These are phyloP conservation scores for Sebastes nivosus DNA, from an alignment of 2,797 vertebrate species.

Conservation along the genomic window DNA sequence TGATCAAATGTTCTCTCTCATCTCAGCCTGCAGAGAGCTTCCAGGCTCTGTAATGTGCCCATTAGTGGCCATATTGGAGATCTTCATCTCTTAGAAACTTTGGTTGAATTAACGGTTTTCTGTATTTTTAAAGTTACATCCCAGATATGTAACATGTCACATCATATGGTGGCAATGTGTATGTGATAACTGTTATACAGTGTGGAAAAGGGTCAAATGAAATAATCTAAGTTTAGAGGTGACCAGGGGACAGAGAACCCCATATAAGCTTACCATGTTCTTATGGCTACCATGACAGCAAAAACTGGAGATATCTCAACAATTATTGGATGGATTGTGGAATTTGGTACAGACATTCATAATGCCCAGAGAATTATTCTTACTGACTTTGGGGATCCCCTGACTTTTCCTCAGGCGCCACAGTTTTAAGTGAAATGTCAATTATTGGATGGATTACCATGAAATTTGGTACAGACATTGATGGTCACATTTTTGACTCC, in stretches of 20 bases:
- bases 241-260: background rate
- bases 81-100: background rate
- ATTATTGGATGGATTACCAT: background rate
- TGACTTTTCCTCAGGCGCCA: background rate
- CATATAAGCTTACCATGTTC: background rate
- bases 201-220: background rate
- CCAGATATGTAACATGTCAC: background rate
- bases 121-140: background rate
- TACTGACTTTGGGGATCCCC: background rate
- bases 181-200: background rate
- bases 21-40: background rate
- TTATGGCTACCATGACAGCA: background rate
- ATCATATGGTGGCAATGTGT: no score
- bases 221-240: background rate
- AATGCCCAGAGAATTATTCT: background rate
- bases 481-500: background rate
- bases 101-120: background rate
- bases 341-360: background rate
- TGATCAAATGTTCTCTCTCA: slow-evolving; percentile 23
- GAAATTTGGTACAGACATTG: background rate
- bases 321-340: background rate
- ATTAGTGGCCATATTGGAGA: slow-evolving; percentile 6
- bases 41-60: background rate
- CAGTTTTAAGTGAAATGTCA: background rate
- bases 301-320: background rate